These are phyloP conservation scores for Drosophila lacicola DNA, from an alignment of 2,888 invertebrate species.

Conservation along the genomic window DNA sequence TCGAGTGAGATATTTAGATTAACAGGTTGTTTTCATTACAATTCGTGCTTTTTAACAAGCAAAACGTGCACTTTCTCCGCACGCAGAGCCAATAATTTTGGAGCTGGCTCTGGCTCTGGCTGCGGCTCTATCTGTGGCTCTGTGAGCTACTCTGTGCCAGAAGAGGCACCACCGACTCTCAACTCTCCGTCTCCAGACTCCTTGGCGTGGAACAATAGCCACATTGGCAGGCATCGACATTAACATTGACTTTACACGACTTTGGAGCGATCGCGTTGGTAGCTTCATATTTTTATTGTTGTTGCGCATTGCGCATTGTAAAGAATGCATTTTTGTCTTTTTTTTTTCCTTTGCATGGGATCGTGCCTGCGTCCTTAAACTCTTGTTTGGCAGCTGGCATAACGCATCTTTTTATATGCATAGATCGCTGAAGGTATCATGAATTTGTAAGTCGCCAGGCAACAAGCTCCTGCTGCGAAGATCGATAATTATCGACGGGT, in stretches of 20 bases:
- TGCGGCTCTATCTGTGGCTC: slow-evolving; percentile 10
- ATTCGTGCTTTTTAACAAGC: slow-evolving; percentile 83
- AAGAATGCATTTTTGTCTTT: slow-evolving; percentile 55
- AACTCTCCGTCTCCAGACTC: slow-evolving; percentile 44
- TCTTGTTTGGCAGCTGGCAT: slow-evolving; percentile 46
- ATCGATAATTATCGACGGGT: not conserved
- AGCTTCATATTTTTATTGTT: slow-evolving; percentile 82
- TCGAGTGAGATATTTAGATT: slow-evolving; percentile 84
- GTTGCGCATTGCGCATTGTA: slow-evolving; percentile 73
- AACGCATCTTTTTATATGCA: slow-evolving; percentile 58
- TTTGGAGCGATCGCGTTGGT: slow-evolving; percentile 73
- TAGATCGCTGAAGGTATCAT: slow-evolving; percentile 19
- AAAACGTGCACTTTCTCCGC: slow-evolving; percentile 84
- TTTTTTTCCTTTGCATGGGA: slow-evolving; percentile 20
- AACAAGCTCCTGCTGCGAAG: not conserved
- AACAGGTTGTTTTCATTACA: slow-evolving; percentile 84
- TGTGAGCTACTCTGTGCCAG: slow-evolving; percentile 1
- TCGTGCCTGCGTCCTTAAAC: slow-evolving; percentile 78
- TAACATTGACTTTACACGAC: slow-evolving; percentile 84
- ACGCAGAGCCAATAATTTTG: slow-evolving; percentile 83
- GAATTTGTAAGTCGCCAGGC: not conserved
- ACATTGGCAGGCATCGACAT: slow-evolving; percentile 71
- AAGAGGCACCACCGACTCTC: slow-evolving; percentile 8
- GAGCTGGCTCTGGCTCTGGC: slow-evolving; percentile 19
- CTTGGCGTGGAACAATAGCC: slow-evolving; percentile 60